Evolutionary conservation across 2,113 vertebrate genomes (phyloP), one percentile per base, ranked within the genome.

Genomic region (Dinomys branickii): DNA sequence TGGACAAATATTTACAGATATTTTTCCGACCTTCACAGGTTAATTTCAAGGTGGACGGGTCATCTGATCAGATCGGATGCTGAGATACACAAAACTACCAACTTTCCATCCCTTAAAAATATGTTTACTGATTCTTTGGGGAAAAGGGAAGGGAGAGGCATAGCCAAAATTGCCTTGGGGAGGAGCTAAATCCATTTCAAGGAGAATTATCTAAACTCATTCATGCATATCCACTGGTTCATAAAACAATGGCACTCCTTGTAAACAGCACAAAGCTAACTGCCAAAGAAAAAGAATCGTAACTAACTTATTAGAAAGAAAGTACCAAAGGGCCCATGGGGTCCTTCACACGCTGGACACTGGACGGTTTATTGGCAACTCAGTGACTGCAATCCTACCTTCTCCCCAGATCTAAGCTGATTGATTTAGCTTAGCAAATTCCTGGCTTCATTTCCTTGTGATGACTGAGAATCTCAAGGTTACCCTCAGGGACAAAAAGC

Each of bases 381-480:
- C 59, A 61, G 78, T 77, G 73, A 93, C n/a, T 61, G 85, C 12
- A 7, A 13, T 59, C 59, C n/a, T 41, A 63, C 83, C 67, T 80
- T 59, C 67, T 89, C 83, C 91, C 73, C 41, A 71, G 75, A 56
- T 85, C 47, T 63, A 77, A 90, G 50, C 13, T 35, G 71, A 85
- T 61, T 81, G 87, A 85, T 67, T 92, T 85, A 84, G 75, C 85
- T 91, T 71, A 83, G 67, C 67, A 50, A 50, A 77, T 83, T 93
- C 54, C 75, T 59, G 59, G 81, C 38, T 92, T 94, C 30, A 67
- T 14, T 94, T 97, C 85, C 85, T 59, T 85, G 54, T 61, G 92
- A 94, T 59, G 69, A 96, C 41, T 84, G 67, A 88, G 54, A 97
- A 92, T 69, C 56, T 58, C 92, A 77, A 83, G 58, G 56, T 82